phyloP scores from a whole-genome alignment of 2,888 invertebrate genomes.

The Caenorhabditis doughertyi region DNA sequence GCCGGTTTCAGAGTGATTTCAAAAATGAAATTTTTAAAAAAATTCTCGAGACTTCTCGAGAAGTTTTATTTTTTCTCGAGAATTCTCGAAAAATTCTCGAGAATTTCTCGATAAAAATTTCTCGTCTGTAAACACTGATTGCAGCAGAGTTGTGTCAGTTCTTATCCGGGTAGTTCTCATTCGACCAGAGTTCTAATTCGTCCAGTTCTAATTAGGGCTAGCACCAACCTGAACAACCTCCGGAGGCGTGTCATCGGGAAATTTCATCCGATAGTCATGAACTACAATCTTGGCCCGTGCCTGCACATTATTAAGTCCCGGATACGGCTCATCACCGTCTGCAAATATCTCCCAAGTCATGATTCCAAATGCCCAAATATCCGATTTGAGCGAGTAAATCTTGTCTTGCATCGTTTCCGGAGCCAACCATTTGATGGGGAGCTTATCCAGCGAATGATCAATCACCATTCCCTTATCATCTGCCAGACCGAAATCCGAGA shows the following conservation, averaged over 20 bases:
- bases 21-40: no score
- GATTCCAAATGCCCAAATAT: conserved; percentile 74
- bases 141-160: no score
- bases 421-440: conserved; percentile 80
- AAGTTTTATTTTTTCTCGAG: no score
- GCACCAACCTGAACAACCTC: conserved; percentile 64
- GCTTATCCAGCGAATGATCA: conserved; percentile 76
- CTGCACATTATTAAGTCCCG: conserved; percentile 74
- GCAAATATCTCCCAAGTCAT: conserved; percentile 77
- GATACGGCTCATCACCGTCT: conserved; percentile 78
- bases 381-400: conserved; percentile 76
- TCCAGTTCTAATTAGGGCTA: no score
- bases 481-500: conserved; percentile 83
- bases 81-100: no score
- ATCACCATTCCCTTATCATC: conserved; percentile 69
- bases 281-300: conserved; percentile 78
- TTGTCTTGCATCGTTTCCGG: conserved; percentile 78
- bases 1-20: no score
- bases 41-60: no score
- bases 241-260: conserved; percentile 72
- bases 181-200: no score
- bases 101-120: no score
- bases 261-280: conserved; percentile 77
- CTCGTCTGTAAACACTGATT: no score
- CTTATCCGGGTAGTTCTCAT: no score